Conservation (phyloP, 2,888 invertebrate genomes). For the Drosophila lacicola region DNA sequence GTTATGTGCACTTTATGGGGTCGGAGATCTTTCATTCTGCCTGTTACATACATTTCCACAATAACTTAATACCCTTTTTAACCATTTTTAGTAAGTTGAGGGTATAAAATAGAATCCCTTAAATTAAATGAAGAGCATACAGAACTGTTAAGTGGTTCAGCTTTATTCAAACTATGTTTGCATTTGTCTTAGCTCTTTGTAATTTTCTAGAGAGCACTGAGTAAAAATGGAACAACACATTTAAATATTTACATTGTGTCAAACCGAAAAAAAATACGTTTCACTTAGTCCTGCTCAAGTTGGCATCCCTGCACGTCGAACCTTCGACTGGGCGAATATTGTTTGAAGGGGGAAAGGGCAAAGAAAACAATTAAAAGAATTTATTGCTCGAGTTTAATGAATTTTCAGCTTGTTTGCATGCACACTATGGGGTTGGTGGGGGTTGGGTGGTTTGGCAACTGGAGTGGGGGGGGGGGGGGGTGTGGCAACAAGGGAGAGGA, state of each 20-base stretch:
- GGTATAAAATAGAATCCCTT: too few species aligned
- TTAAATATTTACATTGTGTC: slow-evolving; percentile 1
- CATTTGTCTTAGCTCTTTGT: not conserved
- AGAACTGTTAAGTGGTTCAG: too few species aligned
- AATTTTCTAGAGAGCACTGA: not conserved
- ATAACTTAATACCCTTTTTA: too few species aligned
- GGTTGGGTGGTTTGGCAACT: not conserved
- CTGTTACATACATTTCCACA: too few species aligned
- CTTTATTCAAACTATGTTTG: not conserved
- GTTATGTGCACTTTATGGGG: too few species aligned
- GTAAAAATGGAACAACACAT: not conserved
- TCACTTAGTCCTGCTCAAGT: not conserved
- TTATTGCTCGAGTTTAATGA: slow-evolving; percentile 75
- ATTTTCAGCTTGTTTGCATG: slow-evolving; percentile 74
- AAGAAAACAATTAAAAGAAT: slow-evolving; percentile 76
- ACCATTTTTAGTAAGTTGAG: too few species aligned
- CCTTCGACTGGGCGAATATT: slow-evolving; percentile 7
- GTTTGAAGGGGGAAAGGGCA: slow-evolving; percentile 15
- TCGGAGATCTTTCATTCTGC: too few species aligned
- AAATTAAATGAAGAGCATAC: too few species aligned
- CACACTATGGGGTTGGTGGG: slow-evolving; percentile 21
- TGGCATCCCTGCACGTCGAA: not conserved
- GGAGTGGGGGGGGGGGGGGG: not conserved
- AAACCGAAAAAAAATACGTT: not conserved
- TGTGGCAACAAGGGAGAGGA: not conserved